Evolutionary conservation across 2,888 invertebrate genomes (phyloP), one percentile per base, ranked within the genome.

Genomic region (Spodoptera exigua): DNA sequence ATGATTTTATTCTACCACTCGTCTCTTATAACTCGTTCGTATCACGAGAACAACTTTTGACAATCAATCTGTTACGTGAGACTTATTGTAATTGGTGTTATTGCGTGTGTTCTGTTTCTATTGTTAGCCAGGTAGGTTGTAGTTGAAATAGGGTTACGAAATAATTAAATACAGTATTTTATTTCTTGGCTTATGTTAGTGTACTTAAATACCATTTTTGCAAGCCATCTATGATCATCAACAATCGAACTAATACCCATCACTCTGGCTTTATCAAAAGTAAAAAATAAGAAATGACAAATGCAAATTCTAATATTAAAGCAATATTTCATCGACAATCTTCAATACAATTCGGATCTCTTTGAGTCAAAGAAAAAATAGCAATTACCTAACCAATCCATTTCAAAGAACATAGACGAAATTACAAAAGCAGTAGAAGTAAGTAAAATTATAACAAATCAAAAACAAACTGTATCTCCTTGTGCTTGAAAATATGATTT

Each of bases 1-100:
- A 89, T 88, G 87, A 89, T 89, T 89, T 89, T 85, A 86, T 87
- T 89, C 82, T 60, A 75, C 82, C 82, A 83, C 81, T 84, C 81
- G 71, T 73, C 81, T 76, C 70, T 65, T 71, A 51, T 59, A 64
- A 77, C 68, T 60, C 62, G 54, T 70, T 61, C 45, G 62, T 68
- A 66, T 54, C 67, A 64, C 64, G 70, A 69, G 76, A 83, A 81
- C 79, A 74, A 78, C 74, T 82, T 86, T 83, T 80, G 78, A 81
- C 83, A 81, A 83, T 84, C 80, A 81, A 83, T 86, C 78, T 74
- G 72, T 78, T 79, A 82, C 80, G 77, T 82, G 82, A 72, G 70
- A 45, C 37, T 60, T 74, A 53, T 67, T 59, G 52, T 73, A 77
- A 75, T 75, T 78, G 62, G 21, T 51, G 54, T 71, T 51, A 64